Evolutionary conservation across 2,888 invertebrate species (phyloP), one percentile per base, ranked within the genome.

Genomic region (Entomobrya proxima): DNA sequence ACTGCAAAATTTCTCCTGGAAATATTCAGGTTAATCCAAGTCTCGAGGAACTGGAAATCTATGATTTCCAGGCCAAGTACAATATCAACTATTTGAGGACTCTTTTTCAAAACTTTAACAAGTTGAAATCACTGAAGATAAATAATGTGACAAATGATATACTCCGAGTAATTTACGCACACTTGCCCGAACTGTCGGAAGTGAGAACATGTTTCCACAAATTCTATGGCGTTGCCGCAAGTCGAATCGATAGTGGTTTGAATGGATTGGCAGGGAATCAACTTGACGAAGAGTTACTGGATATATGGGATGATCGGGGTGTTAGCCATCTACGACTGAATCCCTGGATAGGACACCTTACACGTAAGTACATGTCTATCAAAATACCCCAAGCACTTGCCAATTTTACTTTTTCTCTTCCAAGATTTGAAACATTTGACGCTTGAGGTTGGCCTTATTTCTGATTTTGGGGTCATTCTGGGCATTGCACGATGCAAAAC

Each of bases 101-200:
- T 0, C 50, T 87, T 27, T 85, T 84, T 24, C 55, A 15, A 78
- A 55, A 50, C 11, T 85, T 87, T 67, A 4, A 1, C 27, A 72
- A 72, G 2, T 50, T 87, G 64, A 85, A 32, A 18, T 47, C 55
- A 24, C 32, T 87, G 18, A 85, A 82, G 52, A 72, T 85, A 13
- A 87, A 87, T 44, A 85, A 87, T 32, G 78, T 87, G 13, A 85
- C 85, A 44, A 85, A 85, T 47, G 79, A 77, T 21, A 87, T 87
- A 47, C 47, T 87, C 9, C 7, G 85, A 72, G 30, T 27, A 0
- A 74, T 85, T 27, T 87, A 72, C 18, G 24, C 77, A 7, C 64
- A 81, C n/a, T 30, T 85, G 11, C 85, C 85, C 11, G 30, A 72
- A 15, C 30, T 87, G 21, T 40, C 61, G 27, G 85, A 87, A 61